Percentiles rank a stretch among this genome's conserved stretches.
Evolutionary conservation across 2,797 vertebrate species (phyloP).

Genomic region (Chelidonichthys spinosus): DNA sequence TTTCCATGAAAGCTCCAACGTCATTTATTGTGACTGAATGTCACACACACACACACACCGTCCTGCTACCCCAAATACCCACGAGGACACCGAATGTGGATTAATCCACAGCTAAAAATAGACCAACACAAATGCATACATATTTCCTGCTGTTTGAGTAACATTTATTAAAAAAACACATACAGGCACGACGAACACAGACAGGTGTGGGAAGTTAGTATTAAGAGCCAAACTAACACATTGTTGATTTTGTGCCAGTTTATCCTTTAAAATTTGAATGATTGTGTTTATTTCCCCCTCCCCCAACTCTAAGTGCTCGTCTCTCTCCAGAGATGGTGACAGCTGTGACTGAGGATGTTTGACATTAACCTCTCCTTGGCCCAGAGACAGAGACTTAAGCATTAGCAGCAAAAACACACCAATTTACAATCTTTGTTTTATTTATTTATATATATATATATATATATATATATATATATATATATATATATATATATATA

Average conservation of each 20-base stretch:
- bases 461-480: no score
- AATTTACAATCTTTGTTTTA: not conserved
- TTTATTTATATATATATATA: no score
- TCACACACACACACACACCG: no score
- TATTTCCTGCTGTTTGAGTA: not conserved
- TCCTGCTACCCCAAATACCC: no score
- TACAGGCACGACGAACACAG: no score
- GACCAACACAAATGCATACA: not conserved
- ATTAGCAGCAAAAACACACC: not conserved
- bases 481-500: no score
- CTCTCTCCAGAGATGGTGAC: constrained; percentile 31
- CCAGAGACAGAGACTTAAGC: not conserved
- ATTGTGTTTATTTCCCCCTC: not conserved
- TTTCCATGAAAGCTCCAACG: no score
- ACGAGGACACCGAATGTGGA: not conserved
- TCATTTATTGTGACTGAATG: no score
- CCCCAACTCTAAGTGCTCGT: constrained; percentile 31
- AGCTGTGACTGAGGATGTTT: constrained; percentile 50
- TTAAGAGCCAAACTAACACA: not conserved
- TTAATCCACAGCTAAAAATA: not conserved
- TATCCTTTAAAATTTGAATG: not conserved
- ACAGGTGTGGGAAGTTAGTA: no score
- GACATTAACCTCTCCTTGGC: constrained; percentile 55
- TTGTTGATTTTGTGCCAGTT: not conserved
- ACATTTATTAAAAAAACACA: not conserved